Conservation (phyloP, 2,797 vertebrate species). For the Iguana delicatissima region DNA sequence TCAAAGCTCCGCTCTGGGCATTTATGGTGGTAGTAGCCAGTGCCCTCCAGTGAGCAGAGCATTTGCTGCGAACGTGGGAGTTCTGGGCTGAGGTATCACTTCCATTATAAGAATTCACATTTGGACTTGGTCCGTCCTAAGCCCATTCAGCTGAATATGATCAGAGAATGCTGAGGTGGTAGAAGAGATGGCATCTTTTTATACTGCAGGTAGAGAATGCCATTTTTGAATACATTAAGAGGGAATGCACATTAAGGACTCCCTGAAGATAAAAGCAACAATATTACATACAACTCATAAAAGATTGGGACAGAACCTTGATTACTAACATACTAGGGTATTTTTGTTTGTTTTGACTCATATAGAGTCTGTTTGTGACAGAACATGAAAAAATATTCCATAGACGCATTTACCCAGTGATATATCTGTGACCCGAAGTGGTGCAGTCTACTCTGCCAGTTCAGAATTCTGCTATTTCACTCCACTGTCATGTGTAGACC, state of each 20-base stretch:
- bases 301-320: neutral
- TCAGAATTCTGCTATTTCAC: neutral
- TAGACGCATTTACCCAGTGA: neutral
- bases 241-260: neutral
- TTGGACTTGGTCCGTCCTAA: neutral
- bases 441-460: neutral
- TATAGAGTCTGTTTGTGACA: no score
- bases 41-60: neutral
- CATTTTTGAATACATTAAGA: neutral
- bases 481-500: neutral
- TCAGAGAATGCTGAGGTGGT: no score
- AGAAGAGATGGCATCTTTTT: neutral
- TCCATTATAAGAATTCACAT: neutral
- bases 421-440: neutral
- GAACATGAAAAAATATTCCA: neutral
- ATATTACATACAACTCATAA: neutral
- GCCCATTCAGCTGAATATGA: neutral
- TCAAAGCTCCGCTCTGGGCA: neutral
- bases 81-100: neutral
- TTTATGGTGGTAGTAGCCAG: neutral
- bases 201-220: no score
- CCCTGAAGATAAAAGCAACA: neutral
- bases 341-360: neutral
- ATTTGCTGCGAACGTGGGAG: neutral
- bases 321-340: neutral